Base-by-base conservation (phyloP, 1,140 invertebrate genomes). In the Hirudo medicinalis region DNA sequence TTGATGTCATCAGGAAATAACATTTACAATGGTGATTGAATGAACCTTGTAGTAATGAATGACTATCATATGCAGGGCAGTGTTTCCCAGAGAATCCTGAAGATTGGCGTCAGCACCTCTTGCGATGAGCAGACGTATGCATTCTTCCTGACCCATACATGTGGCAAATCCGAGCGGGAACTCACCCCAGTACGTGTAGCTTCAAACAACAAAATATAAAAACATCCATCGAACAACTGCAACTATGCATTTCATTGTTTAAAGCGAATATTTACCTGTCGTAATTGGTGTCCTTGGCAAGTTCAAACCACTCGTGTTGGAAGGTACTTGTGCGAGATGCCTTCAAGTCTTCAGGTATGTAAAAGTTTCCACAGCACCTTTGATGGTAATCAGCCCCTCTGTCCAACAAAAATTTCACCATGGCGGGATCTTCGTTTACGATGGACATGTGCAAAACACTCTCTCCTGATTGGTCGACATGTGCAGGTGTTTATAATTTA, bases 61-160 rank as follows among this genome's bases (percentile, higher is more conserved):
- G 55, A 97, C 92, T 17, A 97, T 84, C 89, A 99, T 91, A 78
- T 99, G 96, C 8, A 97, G 82, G 2, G 94, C 91, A 0, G 93
- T 97, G 78, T 99, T 99, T 68, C 96, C 96, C 81, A 98, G 98
- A 0, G 91, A 92, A 78, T 99, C 96, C 82, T 96, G 92, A 29
- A 88, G 87, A 81, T 98, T 88, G 0, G 93, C 92, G 84, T 96
- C 88, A 0, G 92, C 93, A n/a, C 91, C 92, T 81, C 91, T 89
- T 0, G 94, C 91, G 54, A 97, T 80, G 71, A 98, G 90, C 74
- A 99, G 84, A 13, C 95, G 86, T 76, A 95, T 97, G 80, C 93
- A 96, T 80, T 99, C 95, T 79, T 97, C 94, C 83, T 98, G 95
- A 0, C 91, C 91, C 0, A 97, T 84, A 80, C 94, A 97, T 0